Percentiles rank a stretch among this genome's conserved stretches.
Evolutionary conservation across 2,888 invertebrate species (phyloP).

Genomic region (Zygogramma bicolorata): DNA sequence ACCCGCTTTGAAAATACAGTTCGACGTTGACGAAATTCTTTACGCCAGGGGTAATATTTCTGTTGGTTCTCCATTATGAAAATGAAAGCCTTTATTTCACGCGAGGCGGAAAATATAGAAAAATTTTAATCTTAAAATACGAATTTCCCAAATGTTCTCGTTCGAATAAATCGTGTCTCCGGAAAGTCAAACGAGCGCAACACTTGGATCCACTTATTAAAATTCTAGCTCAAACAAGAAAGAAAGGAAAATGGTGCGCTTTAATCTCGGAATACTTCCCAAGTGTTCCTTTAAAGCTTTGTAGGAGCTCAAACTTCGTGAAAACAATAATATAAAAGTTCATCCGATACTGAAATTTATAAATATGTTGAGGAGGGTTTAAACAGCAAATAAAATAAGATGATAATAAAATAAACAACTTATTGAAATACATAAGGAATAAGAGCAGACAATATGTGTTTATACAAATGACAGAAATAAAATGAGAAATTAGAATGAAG

Average conservation of each 20-base stretch:
- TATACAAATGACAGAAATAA: no score
- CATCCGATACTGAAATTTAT: no score
- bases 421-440: no score
- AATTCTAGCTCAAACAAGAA: constrained; percentile 15
- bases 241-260: constrained; percentile 10
- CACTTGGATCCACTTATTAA: constrained; percentile 28
- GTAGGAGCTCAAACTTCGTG: neutral
- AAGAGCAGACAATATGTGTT: no score
- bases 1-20: constrained; percentile 10
- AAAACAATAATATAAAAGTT: no score
- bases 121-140: constrained; percentile 2
- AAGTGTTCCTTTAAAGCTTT: constrained; percentile 20
- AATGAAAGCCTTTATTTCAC: constrained; percentile 2
- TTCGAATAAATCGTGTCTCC: constrained; percentile 1
- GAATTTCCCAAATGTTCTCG: constrained; percentile 3
- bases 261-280: constrained; percentile 13
- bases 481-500: no score
- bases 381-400: no score
- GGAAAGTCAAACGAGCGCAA: constrained; percentile 27
- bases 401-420: no score
- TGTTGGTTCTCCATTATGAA: constrained; percentile 1
- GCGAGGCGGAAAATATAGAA: constrained; percentile 7
- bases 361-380: no score
- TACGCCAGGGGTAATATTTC: constrained; percentile 5
- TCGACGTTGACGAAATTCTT: constrained; percentile 8